phyloP scores from a whole-genome alignment of 2,888 invertebrate genomes.

The Melanargia galathea region DNA sequence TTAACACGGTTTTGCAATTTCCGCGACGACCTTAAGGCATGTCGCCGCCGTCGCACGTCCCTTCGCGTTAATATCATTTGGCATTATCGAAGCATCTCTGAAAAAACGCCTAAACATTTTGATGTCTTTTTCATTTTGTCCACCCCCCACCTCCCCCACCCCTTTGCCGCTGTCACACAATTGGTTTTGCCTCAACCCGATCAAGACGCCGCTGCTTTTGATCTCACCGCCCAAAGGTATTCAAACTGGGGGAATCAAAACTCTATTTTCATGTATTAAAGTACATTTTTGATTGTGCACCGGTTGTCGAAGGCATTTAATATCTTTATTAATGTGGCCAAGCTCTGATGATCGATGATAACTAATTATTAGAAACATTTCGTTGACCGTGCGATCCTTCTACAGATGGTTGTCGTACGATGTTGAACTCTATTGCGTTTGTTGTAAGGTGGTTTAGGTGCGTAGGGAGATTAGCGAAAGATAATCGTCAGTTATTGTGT shows the following conservation, averaged over 20 bases:
- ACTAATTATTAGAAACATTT: constrained; percentile 79
- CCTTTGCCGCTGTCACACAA: constrained; percentile 60
- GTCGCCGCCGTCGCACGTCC: constrained; percentile 28
- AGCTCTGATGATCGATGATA: constrained; percentile 76
- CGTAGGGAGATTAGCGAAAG: constrained; percentile 55
- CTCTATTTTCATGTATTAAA: constrained; percentile 34
- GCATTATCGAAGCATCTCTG: constrained; percentile 43
- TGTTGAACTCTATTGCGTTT: constrained; percentile 39
- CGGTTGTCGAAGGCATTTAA: constrained; percentile 64
- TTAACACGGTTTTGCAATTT: constrained; percentile 36
- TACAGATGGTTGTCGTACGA: constrained; percentile 23
- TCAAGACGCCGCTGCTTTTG: constrained; percentile 66
- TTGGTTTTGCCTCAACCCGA: constrained; percentile 68
- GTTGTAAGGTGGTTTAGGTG: constrained; percentile 41
- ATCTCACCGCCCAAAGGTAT: constrained; percentile 60
- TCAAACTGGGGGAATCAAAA: constrained; percentile 28
- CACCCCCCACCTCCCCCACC: constrained; percentile 48
- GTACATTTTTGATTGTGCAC: constrained; percentile 36
- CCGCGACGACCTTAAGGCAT: constrained; percentile 15
- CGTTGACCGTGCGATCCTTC: constrained; percentile 64
- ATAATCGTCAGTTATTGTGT: constrained; percentile 76
- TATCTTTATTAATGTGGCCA: constrained; percentile 78
- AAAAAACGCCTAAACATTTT: constrained; percentile 60
- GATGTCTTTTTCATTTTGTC: constrained; percentile 52
- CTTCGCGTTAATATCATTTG: constrained; percentile 38